Conservation (phyloP, 1,140 invertebrate genomes). For the Gonatopus flavifemur region DNA sequence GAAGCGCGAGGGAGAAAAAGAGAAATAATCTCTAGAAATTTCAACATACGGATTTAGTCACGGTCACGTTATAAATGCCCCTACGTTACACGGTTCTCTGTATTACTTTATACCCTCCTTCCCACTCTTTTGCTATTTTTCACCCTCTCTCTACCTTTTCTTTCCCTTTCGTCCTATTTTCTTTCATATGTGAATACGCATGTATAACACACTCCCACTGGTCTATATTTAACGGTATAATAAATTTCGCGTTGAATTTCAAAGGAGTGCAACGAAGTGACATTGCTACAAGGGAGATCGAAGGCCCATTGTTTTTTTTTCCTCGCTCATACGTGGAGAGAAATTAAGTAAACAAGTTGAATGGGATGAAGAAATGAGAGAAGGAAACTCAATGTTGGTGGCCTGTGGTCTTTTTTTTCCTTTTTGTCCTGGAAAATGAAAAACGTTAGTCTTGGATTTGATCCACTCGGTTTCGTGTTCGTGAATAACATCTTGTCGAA, state of each 20-base stretch:
- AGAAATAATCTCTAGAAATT: too few relatives aligned
- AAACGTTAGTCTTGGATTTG: too few relatives aligned
- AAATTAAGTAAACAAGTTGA: constrained; percentile 49
- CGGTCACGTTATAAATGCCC: constrained; percentile 16
- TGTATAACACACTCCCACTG: constrained; percentile 5
- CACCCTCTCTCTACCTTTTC: neutral
- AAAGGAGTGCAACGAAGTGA: constrained; percentile 14
- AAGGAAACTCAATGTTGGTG: too few relatives aligned
- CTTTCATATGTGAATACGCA: too few relatives aligned
- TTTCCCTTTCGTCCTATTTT: constrained; percentile 4
- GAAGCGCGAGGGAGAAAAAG: too few relatives aligned
- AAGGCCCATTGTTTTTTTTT: too few relatives aligned
- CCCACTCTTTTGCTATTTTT: neutral
- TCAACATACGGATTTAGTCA: too few relatives aligned
- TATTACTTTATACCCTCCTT: constrained; percentile 6
- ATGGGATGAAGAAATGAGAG: too few relatives aligned
- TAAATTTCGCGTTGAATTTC: constrained; percentile 44
- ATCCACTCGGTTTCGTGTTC: too few relatives aligned
- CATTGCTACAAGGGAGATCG: constrained; percentile 24
- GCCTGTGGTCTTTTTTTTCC: too few relatives aligned
- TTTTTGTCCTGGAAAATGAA: too few relatives aligned
- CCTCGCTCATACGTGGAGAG: constrained; percentile 25
- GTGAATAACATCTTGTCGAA: too few relatives aligned
- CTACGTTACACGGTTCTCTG: constrained; percentile 3
- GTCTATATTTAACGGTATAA: constrained; percentile 35